Evolutionary conservation across 2,113 vertebrate species (phyloP).

Genomic region (Holacanthus passer): DNA sequence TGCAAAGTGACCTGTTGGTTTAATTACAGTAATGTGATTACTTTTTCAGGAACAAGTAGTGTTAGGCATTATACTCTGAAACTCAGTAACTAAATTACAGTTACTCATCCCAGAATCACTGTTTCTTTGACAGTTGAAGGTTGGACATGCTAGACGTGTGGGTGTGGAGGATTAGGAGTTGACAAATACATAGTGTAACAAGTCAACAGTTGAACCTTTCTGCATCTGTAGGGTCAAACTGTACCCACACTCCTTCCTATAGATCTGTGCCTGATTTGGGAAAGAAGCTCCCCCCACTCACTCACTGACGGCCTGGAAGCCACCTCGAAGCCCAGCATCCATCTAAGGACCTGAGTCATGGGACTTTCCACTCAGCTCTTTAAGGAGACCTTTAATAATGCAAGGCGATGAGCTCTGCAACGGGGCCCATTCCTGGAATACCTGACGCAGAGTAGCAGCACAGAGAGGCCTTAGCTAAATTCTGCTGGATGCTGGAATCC

Average conservation of each 20-base stretch:
- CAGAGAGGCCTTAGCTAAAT: conserved; percentile 16
- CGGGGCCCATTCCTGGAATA: conserved; percentile 71
- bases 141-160: no score
- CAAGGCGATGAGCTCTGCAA: conserved; percentile 22
- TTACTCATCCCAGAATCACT: no score
- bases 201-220: neutral
- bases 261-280: neutral
- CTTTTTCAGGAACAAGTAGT: no score
- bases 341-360: conserved; percentile 18
- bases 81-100: no score
- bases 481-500: conserved; percentile 36
- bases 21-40: no score
- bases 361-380: conserved; percentile 41
- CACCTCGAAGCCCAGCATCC: conserved; percentile 5
- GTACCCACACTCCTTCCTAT: neutral
- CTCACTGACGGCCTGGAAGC: neutral
- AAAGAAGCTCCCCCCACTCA: neutral
- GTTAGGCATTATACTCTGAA: no score
- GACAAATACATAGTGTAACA: no score
- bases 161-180: no score
- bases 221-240: neutral
- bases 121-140: no score
- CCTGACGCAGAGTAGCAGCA: conserved; percentile 29
- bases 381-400: conserved; percentile 47
- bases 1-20: no score